These are phyloP conservation scores for Ictidomys tridecemlineatus DNA, from an alignment of 2,113 vertebrate species.

Conservation along the genomic window DNA sequence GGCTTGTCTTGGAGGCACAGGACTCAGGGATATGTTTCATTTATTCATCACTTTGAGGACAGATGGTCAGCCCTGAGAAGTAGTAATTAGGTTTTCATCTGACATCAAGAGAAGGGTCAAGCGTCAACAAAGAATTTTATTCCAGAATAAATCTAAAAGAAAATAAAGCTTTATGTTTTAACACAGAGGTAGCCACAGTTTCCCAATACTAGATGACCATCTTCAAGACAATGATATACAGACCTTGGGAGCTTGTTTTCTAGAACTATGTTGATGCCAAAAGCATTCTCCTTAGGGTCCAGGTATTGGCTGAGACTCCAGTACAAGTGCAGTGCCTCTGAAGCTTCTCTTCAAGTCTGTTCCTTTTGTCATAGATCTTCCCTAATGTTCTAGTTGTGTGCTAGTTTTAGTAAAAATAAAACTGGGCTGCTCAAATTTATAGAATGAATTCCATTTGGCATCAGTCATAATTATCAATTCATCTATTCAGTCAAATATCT, in stretches of 20 bases:
- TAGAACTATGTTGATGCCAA: neutral
- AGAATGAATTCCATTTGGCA: neutral
- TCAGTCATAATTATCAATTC: neutral
- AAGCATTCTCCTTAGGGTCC: neutral
- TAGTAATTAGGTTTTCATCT: neutral
- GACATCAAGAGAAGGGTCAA: neutral
- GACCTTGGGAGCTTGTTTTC: neutral
- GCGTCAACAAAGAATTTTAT: constrained; percentile 16
- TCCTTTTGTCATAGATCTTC: neutral
- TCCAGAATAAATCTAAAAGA: neutral
- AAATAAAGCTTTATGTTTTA: neutral
- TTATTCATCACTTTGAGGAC: neutral
- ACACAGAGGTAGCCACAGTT: neutral
- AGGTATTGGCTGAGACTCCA: constrained; percentile 1
- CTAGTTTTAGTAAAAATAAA: constrained; percentile 25
- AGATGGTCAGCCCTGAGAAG: neutral
- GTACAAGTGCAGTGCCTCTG: neutral
- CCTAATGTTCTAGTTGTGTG: neutral
- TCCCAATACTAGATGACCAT: neutral
- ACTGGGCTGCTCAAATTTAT: constrained; percentile 3
- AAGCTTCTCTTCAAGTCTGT: neutral
- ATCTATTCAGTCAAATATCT: neutral
- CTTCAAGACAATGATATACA: neutral
- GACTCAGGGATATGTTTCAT: neutral
- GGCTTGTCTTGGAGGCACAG: neutral